phyloP scores from a whole-genome alignment of 2,797 vertebrate genomes.

The Gadopsis marmoratus region DNA sequence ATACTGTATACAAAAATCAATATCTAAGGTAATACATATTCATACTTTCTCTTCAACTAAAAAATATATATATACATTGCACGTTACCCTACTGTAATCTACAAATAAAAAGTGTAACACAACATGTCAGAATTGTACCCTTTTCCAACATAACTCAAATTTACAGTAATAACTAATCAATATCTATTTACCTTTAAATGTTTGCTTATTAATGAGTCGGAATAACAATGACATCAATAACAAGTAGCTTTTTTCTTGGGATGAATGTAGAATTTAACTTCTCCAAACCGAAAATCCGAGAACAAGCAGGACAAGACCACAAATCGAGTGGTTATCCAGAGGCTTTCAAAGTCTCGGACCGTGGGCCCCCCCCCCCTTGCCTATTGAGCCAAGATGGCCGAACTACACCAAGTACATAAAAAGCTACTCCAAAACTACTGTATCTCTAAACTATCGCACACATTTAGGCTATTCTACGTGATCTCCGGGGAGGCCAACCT shows the following conservation, averaged over 20 bases:
- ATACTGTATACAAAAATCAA: constrained; percentile 48
- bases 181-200: neutral
- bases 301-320: too few relatives aligned
- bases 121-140: too few relatives aligned
- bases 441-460: too few relatives aligned
- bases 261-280: neutral
- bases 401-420: too few relatives aligned
- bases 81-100: constrained; percentile 19
- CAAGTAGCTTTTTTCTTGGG: neutral
- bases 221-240: neutral
- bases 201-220: neutral
- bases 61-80: constrained; percentile 49
- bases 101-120: too few relatives aligned
- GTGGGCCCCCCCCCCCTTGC: too few relatives aligned
- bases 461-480: too few relatives aligned
- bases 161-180: neutral
- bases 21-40: constrained; percentile 56
- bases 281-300: neutral
- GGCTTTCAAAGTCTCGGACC: too few relatives aligned
- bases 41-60: constrained; percentile 22
- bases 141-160: neutral
- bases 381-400: too few relatives aligned
- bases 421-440: too few relatives aligned
- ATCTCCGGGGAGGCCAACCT: too few relatives aligned
- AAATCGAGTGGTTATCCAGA: neutral